Conservation (phyloP, 2,888 invertebrate species). For the Dasysyrphus albostriatus region DNA sequence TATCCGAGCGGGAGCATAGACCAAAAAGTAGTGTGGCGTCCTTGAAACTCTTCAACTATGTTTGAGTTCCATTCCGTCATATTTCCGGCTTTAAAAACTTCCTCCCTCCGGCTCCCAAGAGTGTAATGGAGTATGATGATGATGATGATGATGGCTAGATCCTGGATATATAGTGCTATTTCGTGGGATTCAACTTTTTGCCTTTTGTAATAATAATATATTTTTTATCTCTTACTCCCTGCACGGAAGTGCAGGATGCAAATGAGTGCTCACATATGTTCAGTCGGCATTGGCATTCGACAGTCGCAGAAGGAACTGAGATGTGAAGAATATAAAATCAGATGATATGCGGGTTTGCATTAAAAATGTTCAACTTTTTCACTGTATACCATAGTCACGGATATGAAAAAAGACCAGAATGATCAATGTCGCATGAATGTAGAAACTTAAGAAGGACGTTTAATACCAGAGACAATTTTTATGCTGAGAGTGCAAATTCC, state of each 20-base stretch:
- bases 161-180: constrained; percentile 46
- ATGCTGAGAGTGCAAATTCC: neutral
- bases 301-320: constrained; percentile 54
- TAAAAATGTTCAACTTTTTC: constrained; percentile 45
- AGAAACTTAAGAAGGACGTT: neutral
- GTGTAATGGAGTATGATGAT: constrained; percentile 73
- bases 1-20: constrained; percentile 22
- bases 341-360: constrained; percentile 49
- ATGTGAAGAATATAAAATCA: constrained; percentile 50
- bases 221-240: constrained; percentile 45
- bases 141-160: constrained; percentile 43
- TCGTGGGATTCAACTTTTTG: constrained; percentile 45
- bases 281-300: constrained; percentile 40
- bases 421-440: constrained; percentile 6
- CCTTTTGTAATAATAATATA: constrained; percentile 60
- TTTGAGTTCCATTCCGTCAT: constrained; percentile 60
- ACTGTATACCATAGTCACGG: neutral
- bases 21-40: constrained; percentile 56
- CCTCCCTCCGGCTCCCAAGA: constrained; percentile 56
- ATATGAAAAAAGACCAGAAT: neutral
- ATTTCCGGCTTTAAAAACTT: constrained; percentile 69
- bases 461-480: neutral
- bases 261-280: constrained; percentile 36
- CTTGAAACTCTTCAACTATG: constrained; percentile 67
- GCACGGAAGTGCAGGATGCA: constrained; percentile 55